Base-by-base conservation (phyloP, 2,888 invertebrate genomes). In the Oscheius sp. region DNA sequence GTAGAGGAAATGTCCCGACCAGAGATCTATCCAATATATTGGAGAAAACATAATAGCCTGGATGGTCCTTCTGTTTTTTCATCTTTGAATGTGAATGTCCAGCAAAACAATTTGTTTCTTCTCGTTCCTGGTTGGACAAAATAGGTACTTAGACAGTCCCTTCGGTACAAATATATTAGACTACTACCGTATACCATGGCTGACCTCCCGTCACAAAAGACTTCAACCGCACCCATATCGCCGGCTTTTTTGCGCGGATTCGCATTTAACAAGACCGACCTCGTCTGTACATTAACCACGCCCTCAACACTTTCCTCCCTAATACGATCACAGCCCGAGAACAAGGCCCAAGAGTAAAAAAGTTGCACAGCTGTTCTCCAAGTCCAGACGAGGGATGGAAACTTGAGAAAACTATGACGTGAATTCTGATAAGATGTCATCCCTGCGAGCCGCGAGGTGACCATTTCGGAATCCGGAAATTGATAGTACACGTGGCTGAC, bases 221-320 rank as follows among this genome's bases (percentile, higher is more conserved):
- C 27, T 52, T 52, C 27, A 8, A 42, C 52, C 52, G 25, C 52
- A 27, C 52, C 52, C 52, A 52, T 52, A 52, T 52, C 52, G 29
- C 52, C 52, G 25, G 23, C 46, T 25, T 25, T 48, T 20, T 25
- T 52, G 52, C 52, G 29, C 52, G n/a, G n/a, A n/a, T 52, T 52
- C 25, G 52, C 52, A 29, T 27, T 52, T n/a, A 6, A 29, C 52
- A n/a, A n/a, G 25, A 37, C 34, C 55, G 55, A 55, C 55, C 55
- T 55, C 55, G 55, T 37, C 55, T 37, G 55, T 55, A 33, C 55
- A 55, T 55, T 55, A 55, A 25, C 52, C 29, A 15, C 52, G n/a
- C 29, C 52, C 52, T 29, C 52, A 52, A 27, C 52, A 27, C 29
- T 37, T 17, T 37, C 17, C 27, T 29, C 34, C 55, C 37, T 55